These are phyloP conservation scores for Manis pentadactyla DNA, from an alignment of 2,797 vertebrate genomes.

Conservation along the genomic window DNA sequence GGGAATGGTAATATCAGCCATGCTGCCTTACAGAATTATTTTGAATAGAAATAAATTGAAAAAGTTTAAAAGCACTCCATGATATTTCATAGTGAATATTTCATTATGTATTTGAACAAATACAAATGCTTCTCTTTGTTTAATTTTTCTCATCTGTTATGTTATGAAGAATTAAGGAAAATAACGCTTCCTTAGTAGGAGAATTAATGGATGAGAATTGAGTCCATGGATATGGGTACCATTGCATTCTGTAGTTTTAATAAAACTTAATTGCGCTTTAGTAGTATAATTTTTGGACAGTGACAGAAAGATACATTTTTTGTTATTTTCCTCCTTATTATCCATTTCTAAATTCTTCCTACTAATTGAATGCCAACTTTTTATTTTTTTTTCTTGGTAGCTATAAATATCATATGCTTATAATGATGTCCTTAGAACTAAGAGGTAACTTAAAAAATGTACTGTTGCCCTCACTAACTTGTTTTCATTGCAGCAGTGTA, in stretches of 20 bases:
- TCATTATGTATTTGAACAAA: not conserved
- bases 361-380: not conserved
- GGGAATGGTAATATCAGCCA: not conserved
- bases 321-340: slow-evolving; percentile 49
- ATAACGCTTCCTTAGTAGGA: not conserved
- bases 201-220: not conserved
- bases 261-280: not conserved
- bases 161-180: not conserved
- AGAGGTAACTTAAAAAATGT: not conserved
- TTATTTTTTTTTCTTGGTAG: not conserved
- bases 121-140: not conserved
- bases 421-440: not conserved
- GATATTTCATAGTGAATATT: not conserved
- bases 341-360: not conserved
- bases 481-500: not conserved
- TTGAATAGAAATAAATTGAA: not conserved
- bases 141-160: slow-evolving; percentile 25
- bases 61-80: not conserved
- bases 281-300: not conserved
- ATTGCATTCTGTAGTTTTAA: not conserved
- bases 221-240: not conserved
- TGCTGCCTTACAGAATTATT: not conserved
- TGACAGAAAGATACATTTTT: slow-evolving; percentile 15
- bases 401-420: slow-evolving; percentile 19
- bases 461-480: not conserved